Evolutionary conservation across 1,140 invertebrate species (phyloP), one percentile per base, ranked within the genome.

Genomic region (Drosophila repletoides): DNA sequence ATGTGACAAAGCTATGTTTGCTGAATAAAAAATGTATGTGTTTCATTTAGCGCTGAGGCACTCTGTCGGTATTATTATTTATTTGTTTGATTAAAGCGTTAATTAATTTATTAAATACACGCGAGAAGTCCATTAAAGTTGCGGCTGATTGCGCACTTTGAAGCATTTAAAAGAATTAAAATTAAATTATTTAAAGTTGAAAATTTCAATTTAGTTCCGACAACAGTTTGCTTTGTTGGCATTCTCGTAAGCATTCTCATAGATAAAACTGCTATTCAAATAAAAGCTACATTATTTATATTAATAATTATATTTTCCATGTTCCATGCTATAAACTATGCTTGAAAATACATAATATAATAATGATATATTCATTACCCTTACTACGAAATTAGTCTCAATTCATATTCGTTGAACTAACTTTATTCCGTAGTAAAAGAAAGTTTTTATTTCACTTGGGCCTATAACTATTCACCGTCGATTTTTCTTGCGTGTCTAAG

Each of bases 101-200:
- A 59, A 75, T 75, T 79, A 67, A 84, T 72, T 79, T 48, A 74
- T 72, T 71, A 48, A 53, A 59, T 28, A 53, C 3, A 63, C 14
- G 31, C 36, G 43, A 49, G 10, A 59, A 41, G 19, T 59, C 22
- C 15, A 52, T 40, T 59, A 48, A 73, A 53, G 12, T 31, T 4
- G 34, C 5, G 24, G 31, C 4, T 46, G 43, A 29, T 31, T 17
- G 17, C 29, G 26, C 31, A 7, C 12, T 29, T 29, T 46, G 28
- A 7, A 40, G 28, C 28, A 45, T 33, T 51, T 15, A 53, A 31
- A 9, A 14, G 24, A 15, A 49, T 59, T 58, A 7, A 31, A 22
- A 31, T 19, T 48, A 31, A 56, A 33, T 33, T 17, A 45, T 34
- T 29, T 21, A 24, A 34, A 24, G 14, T 33, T 33, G 21, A 51